phyloP scores from a whole-genome alignment of 2,797 vertebrate species.

The Pteronotus mesoamericanus region DNA sequence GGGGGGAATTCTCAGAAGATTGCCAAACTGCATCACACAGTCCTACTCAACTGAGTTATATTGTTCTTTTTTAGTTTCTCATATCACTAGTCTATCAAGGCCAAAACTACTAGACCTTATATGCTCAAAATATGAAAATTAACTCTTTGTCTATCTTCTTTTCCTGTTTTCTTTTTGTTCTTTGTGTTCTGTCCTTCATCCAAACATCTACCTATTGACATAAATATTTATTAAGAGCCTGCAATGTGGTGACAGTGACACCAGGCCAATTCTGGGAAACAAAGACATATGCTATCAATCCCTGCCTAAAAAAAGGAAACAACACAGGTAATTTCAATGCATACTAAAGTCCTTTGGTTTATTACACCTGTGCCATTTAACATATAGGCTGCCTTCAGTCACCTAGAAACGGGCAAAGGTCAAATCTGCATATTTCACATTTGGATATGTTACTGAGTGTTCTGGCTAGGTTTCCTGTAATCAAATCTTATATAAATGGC shows the following conservation, averaged over 20 bases:
- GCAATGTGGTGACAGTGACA: neutral
- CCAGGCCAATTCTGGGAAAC: neutral
- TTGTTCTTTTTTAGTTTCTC: neutral
- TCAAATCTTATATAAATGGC: neutral
- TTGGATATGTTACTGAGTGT: neutral
- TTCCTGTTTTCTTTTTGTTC: neutral
- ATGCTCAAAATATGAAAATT: neutral
- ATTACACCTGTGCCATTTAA: neutral
- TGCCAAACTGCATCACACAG: neutral
- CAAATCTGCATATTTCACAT: neutral
- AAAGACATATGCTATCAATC: neutral
- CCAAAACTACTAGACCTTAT: neutral
- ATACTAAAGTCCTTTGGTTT: neutral
- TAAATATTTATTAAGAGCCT: neutral
- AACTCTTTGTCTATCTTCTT: neutral
- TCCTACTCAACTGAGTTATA: neutral
- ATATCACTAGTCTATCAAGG: neutral
- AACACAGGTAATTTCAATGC: neutral
- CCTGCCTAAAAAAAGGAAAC: neutral
- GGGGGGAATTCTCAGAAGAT: neutral
- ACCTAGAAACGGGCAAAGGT: neutral
- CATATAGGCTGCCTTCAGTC: neutral
- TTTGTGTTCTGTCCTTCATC: neutral
- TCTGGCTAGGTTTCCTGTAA: neutral
- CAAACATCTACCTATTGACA: neutral